Conservation (phyloP, 1,140 invertebrate genomes). For the Drosophila nigromelanica region DNA sequence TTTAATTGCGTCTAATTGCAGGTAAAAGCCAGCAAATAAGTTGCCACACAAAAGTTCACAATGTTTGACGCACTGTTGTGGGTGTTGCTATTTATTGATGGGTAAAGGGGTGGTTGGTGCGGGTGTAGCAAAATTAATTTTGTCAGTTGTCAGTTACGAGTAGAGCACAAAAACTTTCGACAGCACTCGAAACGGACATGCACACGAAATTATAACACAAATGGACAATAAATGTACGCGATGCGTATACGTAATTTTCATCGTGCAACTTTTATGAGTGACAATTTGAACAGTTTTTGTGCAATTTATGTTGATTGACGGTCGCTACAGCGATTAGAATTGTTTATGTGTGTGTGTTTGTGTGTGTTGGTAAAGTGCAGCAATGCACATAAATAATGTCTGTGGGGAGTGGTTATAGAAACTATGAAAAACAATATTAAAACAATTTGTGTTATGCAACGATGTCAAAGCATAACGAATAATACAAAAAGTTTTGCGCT, state of each 20-base stretch:
- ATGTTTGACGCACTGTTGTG: slow-evolving; percentile 23
- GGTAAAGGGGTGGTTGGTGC: neutral
- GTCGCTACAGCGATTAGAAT: slow-evolving; percentile 20
- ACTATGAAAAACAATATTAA: slow-evolving; percentile 30
- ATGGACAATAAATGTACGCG: slow-evolving; percentile 60
- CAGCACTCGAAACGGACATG: slow-evolving; percentile 63
- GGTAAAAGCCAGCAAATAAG: slow-evolving; percentile 77
- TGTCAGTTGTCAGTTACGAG: slow-evolving; percentile 75
- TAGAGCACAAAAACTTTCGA: slow-evolving; percentile 54
- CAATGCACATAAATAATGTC: slow-evolving; percentile 56
- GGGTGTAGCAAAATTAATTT: slow-evolving; percentile 63
- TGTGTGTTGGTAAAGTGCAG: slow-evolving; percentile 24
- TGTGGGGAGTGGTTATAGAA: neutral
- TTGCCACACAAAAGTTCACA: slow-evolving; percentile 62
- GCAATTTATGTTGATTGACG: slow-evolving; percentile 29
- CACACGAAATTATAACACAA: slow-evolving; percentile 46
- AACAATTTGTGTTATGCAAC: slow-evolving; percentile 15
- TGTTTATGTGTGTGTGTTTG: neutral
- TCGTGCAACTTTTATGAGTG: slow-evolving; percentile 75
- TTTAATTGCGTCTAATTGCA: slow-evolving; percentile 81
- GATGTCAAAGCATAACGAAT: neutral
- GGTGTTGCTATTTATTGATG: neutral
- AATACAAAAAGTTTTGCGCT: neutral
- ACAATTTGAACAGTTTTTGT: slow-evolving; percentile 68
- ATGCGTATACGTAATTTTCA: slow-evolving; percentile 74